These are phyloP conservation scores for Sclerurus mexicanus DNA, from an alignment of 2,113 vertebrate species.

Conservation along the genomic window DNA sequence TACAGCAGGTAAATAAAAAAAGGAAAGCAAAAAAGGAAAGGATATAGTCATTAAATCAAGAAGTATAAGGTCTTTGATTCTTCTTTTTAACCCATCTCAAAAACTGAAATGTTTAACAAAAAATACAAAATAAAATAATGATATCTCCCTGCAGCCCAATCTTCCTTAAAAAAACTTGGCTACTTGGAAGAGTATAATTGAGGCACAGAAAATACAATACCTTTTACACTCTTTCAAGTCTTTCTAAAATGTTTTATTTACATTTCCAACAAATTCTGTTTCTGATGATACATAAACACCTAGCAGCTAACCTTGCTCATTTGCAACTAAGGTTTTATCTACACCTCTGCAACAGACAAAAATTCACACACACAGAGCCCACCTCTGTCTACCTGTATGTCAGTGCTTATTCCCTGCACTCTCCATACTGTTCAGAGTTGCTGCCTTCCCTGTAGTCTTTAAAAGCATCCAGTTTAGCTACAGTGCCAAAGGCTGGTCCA, in stretches of 20 bases:
- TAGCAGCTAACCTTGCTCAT: not conserved
- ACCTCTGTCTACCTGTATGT: not conserved
- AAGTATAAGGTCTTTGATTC: rapidly evolving
- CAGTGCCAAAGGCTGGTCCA: not conserved
- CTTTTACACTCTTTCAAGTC: not conserved
- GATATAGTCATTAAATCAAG: not conserved
- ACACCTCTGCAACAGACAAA: not conserved
- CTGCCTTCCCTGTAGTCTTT: not conserved
- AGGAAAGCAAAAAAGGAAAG: not conserved
- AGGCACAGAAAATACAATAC: not conserved
- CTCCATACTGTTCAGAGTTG: not conserved
- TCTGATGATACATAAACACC: not conserved
- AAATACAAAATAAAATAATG: not conserved
- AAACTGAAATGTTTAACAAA: not conserved
- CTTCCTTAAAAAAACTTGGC: not conserved
- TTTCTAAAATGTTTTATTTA: not conserved
- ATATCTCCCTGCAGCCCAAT: not conserved
- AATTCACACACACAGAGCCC: not conserved
- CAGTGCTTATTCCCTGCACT: not conserved
- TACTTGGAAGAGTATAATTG: not conserved
- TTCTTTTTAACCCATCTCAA: not conserved
- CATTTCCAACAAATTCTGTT: not conserved
- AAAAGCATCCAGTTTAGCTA: not conserved
- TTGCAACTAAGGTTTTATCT: not conserved
- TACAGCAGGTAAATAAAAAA: not conserved